phyloP scores from a whole-genome alignment of 2,113 vertebrate genomes.

The Speoplatyrhinus poulsoni region DNA sequence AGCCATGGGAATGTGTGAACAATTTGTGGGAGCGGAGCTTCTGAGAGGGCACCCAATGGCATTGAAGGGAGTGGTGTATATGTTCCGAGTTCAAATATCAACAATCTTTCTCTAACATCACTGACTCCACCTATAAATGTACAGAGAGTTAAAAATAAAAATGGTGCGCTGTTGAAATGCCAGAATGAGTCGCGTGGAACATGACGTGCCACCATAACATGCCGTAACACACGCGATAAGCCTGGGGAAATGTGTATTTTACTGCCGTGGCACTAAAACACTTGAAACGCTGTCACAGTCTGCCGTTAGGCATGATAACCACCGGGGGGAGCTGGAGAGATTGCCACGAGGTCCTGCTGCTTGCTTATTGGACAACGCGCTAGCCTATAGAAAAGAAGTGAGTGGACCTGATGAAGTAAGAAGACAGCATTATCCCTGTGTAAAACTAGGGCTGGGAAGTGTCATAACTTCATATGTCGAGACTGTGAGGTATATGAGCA shows the following conservation, averaged over 20 bases:
- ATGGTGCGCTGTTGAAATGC: too few species aligned
- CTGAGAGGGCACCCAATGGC: too few species aligned
- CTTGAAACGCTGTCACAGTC: not conserved
- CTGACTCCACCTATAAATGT: too few species aligned
- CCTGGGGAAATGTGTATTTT: not conserved
- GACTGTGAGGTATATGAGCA: not conserved
- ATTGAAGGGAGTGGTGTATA: too few species aligned
- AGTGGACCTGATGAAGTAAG: slow-evolving; percentile 5
- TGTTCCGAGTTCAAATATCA: too few species aligned
- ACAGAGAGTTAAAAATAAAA: too few species aligned
- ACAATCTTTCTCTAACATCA: too few species aligned
- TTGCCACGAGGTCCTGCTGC: slow-evolving; percentile 5
- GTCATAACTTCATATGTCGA: not conserved
- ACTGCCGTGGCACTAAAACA: not conserved
- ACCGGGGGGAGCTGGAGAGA: slow-evolving; percentile 31
- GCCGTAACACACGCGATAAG: too few species aligned
- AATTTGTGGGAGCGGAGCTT: too few species aligned
- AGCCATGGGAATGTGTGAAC: too few species aligned
- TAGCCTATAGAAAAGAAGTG: slow-evolving; percentile 19
- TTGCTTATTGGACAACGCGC: slow-evolving; percentile 30
- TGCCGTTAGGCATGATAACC: slow-evolving; percentile 19
- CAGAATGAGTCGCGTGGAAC: too few species aligned
- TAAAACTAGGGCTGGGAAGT: not conserved
- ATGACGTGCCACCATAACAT: too few species aligned
- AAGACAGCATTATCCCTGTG: slow-evolving; percentile 8